Base-by-base conservation (phyloP, 1,140 invertebrate species). In the Dinoponera quadriceps region DNA sequence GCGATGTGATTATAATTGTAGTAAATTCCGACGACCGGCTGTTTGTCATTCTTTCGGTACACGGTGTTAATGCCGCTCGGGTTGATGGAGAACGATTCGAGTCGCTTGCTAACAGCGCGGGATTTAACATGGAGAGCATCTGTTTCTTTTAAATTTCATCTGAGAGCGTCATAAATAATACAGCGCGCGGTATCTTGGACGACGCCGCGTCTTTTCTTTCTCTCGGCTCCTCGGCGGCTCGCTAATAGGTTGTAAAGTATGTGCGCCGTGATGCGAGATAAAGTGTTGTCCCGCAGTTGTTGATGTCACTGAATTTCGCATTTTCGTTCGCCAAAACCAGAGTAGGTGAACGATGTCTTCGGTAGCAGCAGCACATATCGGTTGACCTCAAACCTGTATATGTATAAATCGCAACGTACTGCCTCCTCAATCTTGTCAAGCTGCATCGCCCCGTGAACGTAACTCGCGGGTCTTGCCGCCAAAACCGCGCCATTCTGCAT, bases 371-470 rank as follows among this genome's bases (percentile, higher is more conserved):
- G 20, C 82, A 57, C 75, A 81, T 84, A 84, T 80, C 77, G 91
- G 84, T 88, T 90, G 89, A 92, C 92, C 92, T 92, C 91, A 90
- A 90, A 92, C 82, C 22, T 84, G 82, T 84, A 84, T 69, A 84
- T 91, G 90, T 92, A 92, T 93, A 92, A 92, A 91, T 92, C 90
- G 91, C 88, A 82, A 78, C 90, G 90, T 89, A 89, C 91, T 90
- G 89, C 90, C 89, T 91, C 91, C 89, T 93, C 92, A 91, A 92
- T 92, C 92, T 93, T 92, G 90, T 92, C 90, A 89, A 90, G 85
- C 75, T 91, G 87, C 89, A 90, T 85, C 85, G 90, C 88, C 91
- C 91, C 90, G 89, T 73, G 74, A 85, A 81, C 90, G 91, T 92
- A 93, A 92, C 91, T 92, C 86, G 87, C 63, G 89, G 85, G 51